Evolutionary conservation across 1,140 invertebrate genomes (phyloP), one percentile per base, ranked within the genome.

Genomic region (Heliconius himera): DNA sequence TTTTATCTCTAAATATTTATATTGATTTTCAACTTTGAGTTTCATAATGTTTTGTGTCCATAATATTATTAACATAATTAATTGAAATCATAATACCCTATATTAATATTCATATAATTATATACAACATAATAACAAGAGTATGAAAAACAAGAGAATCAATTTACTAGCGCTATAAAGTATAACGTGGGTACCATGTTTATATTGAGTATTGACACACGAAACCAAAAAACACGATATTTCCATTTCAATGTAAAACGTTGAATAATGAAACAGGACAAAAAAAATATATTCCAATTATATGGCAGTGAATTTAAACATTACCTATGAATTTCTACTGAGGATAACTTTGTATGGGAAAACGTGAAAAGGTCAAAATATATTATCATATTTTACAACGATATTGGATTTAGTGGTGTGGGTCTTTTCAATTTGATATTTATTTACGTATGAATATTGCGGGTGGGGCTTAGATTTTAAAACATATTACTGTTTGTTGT

Each of bases 301-400:
- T 70, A 74, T 66, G 71, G 77, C 38, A 78, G 54, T 74, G 77
- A 70, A 78, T 78, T 78, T 78, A 74, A 78, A 73, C 54, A 70
- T 56, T 74, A 33, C 49, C 54, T 74, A 78, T 66, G 77, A 74
- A 78, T 74, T 78, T 74, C 54, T 78, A 74, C 66, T 70, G 33
- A 78, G 72, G 56, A 74, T 78, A 78, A 78, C 71, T 38, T 54
- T 49, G 46, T 56, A 26, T 60, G 72, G 72, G 41, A 76, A 70
- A 76, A 56, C 70, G 54, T 26, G 70, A 36, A 70, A 78, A 76
- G 81, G 81, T 82, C 81, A 79, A 56, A 49, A 46, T 71, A 29
- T 82, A 76, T 76, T 79, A 82, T 60, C 49, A 70, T 72, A 11
- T 66, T 70, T 74, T 78, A 46, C 16, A 54, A 29, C 46, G 8